Percentiles rank a stretch among this genome's conserved stretches.
Evolutionary conservation across 2,797 vertebrate genomes (phyloP).

Genomic region (Phylloscopus collybita): DNA sequence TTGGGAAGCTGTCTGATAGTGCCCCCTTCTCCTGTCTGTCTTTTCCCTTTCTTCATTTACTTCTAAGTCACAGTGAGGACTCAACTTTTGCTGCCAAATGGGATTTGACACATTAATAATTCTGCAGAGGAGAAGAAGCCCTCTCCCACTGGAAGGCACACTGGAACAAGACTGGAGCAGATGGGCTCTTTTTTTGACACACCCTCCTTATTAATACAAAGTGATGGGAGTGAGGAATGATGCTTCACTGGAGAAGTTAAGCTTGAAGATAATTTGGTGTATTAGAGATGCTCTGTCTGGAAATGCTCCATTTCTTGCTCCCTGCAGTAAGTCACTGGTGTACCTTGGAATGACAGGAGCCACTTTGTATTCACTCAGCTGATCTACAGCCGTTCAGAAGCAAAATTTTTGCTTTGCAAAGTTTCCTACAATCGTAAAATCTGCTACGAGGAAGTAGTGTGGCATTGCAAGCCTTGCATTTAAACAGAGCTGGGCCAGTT

Average conservation of each 20-base stretch:
- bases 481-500: neutral
- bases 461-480: neutral
- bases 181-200: constrained; percentile 7
- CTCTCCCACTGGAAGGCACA: neutral
- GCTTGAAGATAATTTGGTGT: constrained; percentile 30
- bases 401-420: constrained; percentile 10
- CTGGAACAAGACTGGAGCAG: neutral
- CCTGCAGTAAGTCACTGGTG: neutral
- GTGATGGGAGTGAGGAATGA: constrained; percentile 21
- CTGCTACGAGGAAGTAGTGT: neutral
- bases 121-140: neutral
- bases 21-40: neutral
- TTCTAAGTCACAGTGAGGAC: neutral
- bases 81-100: neutral
- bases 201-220: neutral
- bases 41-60: neutral
- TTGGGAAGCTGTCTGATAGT: neutral
- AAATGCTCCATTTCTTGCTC: neutral
- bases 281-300: neutral
- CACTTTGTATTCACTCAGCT: constrained; percentile 17
- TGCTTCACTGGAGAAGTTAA: constrained; percentile 34
- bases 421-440: neutral
- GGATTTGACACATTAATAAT: neutral
- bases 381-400: neutral
- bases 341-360: constrained; percentile 13